Conservation (phyloP, 2,888 invertebrate genomes). For the Lampropteryx suffumata region DNA sequence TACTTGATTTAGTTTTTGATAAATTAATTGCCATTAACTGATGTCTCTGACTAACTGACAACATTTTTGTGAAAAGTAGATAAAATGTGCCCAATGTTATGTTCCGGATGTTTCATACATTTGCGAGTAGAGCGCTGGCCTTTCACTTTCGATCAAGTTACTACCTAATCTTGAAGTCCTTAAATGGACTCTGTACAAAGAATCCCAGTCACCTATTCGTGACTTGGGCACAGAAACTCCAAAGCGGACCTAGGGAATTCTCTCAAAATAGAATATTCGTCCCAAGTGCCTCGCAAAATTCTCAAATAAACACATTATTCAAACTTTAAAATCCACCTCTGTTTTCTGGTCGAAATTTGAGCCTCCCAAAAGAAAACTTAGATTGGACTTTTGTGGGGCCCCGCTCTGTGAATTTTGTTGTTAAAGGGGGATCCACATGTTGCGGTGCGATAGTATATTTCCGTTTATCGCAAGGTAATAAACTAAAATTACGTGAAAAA, state of each 20-base stretch:
- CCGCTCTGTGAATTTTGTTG: conserved; percentile 40
- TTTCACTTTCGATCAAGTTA: too few species aligned
- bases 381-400: conserved; percentile 58
- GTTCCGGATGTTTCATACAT: neutral
- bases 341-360: conserved; percentile 47
- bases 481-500: too few species aligned
- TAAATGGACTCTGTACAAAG: neutral
- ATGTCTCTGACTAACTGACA: too few species aligned
- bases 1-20: too few species aligned
- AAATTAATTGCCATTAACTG: too few species aligned
- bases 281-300: conserved; percentile 26
- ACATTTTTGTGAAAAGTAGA: too few species aligned
- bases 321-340: conserved; percentile 38
- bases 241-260: conserved; percentile 1
- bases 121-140: too few species aligned
- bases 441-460: conserved; percentile 1
- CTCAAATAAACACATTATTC: conserved; percentile 30
- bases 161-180: neutral
- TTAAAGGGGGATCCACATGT: neutral
- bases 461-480: too few species aligned
- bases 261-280: conserved; percentile 25
- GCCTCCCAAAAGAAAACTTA: conserved; percentile 56
- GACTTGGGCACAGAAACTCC: conserved; percentile 12
- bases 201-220: neutral
- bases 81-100: too few species aligned